phyloP scores from a whole-genome alignment of 2,797 vertebrate genomes.

The Otolemur crassicaudatus region DNA sequence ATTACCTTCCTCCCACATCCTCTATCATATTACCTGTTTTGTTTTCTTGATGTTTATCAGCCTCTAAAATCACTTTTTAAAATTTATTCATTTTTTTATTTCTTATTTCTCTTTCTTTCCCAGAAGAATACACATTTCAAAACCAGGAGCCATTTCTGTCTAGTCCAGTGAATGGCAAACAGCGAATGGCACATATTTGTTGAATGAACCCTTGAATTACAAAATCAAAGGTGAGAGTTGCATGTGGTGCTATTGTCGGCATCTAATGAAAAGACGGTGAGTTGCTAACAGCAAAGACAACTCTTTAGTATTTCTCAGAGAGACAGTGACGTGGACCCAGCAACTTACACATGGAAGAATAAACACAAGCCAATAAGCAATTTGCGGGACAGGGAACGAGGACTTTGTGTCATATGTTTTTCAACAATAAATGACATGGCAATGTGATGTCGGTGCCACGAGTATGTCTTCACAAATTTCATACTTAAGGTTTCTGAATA shows the following conservation, averaged over 20 bases:
- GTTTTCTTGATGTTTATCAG: background rate
- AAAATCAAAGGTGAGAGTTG: background rate
- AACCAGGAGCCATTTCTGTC: conserved; percentile 14
- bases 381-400: background rate
- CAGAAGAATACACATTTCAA: background rate
- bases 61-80: background rate
- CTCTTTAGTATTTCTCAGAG: background rate
- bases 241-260: background rate
- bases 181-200: background rate
- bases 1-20: fast-evolving
- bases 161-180: background rate
- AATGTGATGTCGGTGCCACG: background rate
- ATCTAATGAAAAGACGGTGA: background rate
- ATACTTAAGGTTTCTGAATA: background rate
- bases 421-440: background rate
- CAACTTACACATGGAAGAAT: background rate
- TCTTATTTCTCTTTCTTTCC: background rate
- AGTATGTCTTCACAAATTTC: background rate
- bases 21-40: background rate
- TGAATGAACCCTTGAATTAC: background rate
- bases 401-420: background rate
- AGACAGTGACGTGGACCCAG: background rate
- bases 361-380: background rate
- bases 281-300: background rate
- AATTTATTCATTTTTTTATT: background rate